A percentile compares a stretch with the other conserved stretches of the same genome.
These are phyloP conservation scores for Dicyrtomina minuta DNA, from an alignment of 2,888 invertebrate genomes.

Conservation along the genomic window DNA sequence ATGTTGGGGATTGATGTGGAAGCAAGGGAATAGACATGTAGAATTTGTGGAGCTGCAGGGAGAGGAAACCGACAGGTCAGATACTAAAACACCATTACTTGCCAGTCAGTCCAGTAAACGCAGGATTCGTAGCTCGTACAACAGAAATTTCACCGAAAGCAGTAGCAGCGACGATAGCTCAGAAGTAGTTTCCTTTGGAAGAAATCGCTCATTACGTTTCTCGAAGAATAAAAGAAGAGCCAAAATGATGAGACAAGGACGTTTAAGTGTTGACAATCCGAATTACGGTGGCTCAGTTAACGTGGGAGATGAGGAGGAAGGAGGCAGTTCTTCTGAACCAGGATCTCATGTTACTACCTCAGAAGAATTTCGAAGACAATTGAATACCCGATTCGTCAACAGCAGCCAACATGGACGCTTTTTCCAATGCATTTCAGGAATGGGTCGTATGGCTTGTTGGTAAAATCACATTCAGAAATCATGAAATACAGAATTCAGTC, in stretches of 20 bases:
- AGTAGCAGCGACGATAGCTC: conserved; percentile 17
- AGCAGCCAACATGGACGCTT: background rate
- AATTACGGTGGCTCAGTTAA: conserved; percentile 29
- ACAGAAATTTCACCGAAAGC: background rate
- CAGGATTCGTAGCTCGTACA: background rate
- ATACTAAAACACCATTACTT: conserved; percentile 10
- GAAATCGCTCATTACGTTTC: conserved; percentile 10
- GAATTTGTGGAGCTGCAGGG: conserved; percentile 28
- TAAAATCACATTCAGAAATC: conserved; percentile 22
- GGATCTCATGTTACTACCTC: conserved; percentile 20
- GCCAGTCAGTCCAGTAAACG: background rate
- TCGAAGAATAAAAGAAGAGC: background rate
- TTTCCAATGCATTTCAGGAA: conserved; percentile 1
- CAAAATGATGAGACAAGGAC: conserved; percentile 10
- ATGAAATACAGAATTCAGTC: no score
- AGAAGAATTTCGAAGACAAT: conserved; percentile 31
- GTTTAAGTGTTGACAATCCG: conserved; percentile 33
- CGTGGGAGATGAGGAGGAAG: conserved; percentile 27
- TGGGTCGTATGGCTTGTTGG: conserved; percentile 37
- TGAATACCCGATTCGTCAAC: conserved; percentile 2
- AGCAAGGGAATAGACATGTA: conserved; percentile 31
- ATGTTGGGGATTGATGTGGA: conserved; percentile 33
- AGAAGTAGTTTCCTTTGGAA: background rate
- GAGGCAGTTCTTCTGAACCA: conserved; percentile 26
- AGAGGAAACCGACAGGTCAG: conserved; percentile 9